phyloP scores from a whole-genome alignment of 1,140 invertebrate species.

The Sitophilus oryzae region DNA sequence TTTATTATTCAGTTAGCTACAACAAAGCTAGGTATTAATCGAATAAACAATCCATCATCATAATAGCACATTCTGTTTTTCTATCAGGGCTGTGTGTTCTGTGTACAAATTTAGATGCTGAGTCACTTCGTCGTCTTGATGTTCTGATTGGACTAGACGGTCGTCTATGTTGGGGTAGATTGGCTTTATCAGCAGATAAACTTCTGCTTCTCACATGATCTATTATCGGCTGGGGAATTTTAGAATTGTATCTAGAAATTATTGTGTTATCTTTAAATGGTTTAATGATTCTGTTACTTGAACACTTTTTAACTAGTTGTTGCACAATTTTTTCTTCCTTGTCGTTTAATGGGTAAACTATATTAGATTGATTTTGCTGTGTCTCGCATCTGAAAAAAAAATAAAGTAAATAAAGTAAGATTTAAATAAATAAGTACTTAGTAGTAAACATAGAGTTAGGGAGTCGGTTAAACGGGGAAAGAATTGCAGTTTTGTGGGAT shows the following conservation, averaged over 20 bases:
- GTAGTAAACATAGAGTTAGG: no score
- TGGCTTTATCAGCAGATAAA: neutral
- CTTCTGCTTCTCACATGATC: neutral
- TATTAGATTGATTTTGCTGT: slow-evolving; percentile 3
- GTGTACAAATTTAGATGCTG: neutral
- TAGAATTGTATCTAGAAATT: slow-evolving; percentile 9
- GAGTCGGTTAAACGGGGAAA: no score
- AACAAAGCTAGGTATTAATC: neutral
- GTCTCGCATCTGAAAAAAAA: slow-evolving; percentile 17
- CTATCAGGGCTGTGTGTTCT: neutral
- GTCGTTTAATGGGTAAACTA: slow-evolving; percentile 15
- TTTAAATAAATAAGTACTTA: no score
- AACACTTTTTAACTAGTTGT: slow-evolving; percentile 19
- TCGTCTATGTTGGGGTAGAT: neutral
- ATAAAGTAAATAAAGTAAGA: neutral
- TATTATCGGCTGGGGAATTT: slow-evolving; percentile 3
- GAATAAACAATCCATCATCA: slow-evolving; percentile 19
- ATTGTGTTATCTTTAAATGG: neutral
- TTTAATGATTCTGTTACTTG: neutral
- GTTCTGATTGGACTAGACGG: slow-evolving; percentile 9
- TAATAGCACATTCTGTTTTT: slow-evolving; percentile 8
- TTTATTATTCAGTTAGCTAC: neutral
- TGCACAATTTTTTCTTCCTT: slow-evolving; percentile 23
- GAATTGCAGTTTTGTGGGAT: no score
- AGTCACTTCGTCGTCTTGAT: neutral